Conservation (phyloP, 2,888 invertebrate species). For the Drosophila aldrichi region DNA sequence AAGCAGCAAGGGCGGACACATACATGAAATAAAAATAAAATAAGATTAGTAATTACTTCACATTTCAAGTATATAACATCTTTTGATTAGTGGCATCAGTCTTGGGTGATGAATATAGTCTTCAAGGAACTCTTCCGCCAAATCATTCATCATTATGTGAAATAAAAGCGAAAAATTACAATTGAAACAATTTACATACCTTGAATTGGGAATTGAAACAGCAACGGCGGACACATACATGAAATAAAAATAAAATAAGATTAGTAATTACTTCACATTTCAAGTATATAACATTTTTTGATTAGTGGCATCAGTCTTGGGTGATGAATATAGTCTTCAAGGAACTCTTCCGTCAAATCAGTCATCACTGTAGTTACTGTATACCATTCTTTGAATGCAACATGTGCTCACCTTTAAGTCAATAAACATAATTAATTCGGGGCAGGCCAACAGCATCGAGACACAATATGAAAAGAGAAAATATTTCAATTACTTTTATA, state of each 20-base stretch:
- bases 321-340: constrained; percentile 85
- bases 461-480: constrained; percentile 45
- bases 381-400: not conserved
- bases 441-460: constrained; percentile 33
- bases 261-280: constrained; percentile 16
- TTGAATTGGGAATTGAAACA: constrained; percentile 10
- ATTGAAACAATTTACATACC: constrained; percentile 31
- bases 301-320: constrained; percentile 78
- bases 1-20: constrained; percentile 14
- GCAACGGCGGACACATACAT: constrained; percentile 29
- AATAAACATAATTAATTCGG: not conserved
- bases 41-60: constrained; percentile 18
- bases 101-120: constrained; percentile 85
- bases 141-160: constrained; percentile 81
- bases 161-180: too few relatives aligned
- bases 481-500: constrained; percentile 19
- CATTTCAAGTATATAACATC: not conserved
- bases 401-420: constrained; percentile 52
- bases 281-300: not conserved
- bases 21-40: constrained; percentile 36
- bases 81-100: constrained; percentile 66
- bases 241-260: constrained; percentile 25
- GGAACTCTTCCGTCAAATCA: constrained; percentile 83
- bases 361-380: constrained; percentile 74
- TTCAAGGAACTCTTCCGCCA: constrained; percentile 84